Percentiles rank a stretch among this genome's conserved stretches.
phyloP scores from a whole-genome alignment of 2,113 vertebrate species.

The Mohoua ochrocephala region DNA sequence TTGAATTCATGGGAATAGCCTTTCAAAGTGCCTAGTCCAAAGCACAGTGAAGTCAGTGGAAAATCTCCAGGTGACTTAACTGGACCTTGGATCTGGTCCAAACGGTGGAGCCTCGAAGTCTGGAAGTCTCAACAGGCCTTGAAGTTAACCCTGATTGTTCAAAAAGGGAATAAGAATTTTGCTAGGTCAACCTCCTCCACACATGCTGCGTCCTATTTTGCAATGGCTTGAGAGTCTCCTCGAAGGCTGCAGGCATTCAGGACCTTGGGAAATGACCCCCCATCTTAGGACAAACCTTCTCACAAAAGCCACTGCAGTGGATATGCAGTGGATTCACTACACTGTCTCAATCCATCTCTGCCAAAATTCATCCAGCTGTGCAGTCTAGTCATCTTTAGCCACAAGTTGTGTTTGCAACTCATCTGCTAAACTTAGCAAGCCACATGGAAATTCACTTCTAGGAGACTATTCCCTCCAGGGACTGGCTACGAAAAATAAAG shows the following conservation, averaged over 20 bases:
- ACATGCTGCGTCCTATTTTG: neutral
- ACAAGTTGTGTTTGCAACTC: neutral
- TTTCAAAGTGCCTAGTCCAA: slow-evolving; percentile 31
- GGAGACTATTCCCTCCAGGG: neutral
- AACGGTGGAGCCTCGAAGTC: slow-evolving; percentile 25
- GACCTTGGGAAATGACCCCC: neutral
- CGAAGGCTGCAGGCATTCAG: neutral
- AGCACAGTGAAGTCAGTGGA: slow-evolving; percentile 17
- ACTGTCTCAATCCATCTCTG: neutral
- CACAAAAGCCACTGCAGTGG: neutral
- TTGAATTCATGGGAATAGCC: slow-evolving; percentile 21
- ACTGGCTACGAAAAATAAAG: neutral
- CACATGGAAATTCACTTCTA: neutral
- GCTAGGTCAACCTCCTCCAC: neutral
- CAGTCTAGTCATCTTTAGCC: neutral
- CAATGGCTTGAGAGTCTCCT: neutral
- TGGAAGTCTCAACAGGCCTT: neutral
- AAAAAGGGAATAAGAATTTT: slow-evolving; percentile 6
- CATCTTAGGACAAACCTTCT: neutral
- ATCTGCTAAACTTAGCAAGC: neutral
- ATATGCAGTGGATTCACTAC: neutral
- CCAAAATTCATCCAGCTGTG: neutral
- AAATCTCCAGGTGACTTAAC: slow-evolving; percentile 49
- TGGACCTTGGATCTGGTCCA: slow-evolving; percentile 35
- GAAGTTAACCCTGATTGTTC: slow-evolving; percentile 18